Conservation (phyloP, 2,113 vertebrate species). For the Mola mola region DNA sequence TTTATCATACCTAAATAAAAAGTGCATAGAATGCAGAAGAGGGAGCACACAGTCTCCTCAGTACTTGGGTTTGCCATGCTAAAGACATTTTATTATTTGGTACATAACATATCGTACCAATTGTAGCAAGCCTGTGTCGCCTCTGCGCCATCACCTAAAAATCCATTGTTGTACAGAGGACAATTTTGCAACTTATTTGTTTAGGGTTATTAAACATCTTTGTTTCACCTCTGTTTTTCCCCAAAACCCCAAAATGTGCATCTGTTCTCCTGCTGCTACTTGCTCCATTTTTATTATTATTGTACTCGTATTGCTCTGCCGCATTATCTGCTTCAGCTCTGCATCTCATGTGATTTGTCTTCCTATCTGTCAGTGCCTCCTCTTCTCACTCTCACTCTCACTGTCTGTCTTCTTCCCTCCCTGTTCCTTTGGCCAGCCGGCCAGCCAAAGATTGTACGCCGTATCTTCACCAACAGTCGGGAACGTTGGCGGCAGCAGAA, state of each 20-base stretch:
- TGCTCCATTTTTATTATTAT: slow-evolving; percentile 19
- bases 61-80: slow-evolving; percentile 13
- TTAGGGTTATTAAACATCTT: slow-evolving; percentile 5
- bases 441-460: slow-evolving; percentile 92
- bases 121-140: neutral
- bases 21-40: slow-evolving; percentile 19
- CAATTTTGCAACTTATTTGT: slow-evolving; percentile 21
- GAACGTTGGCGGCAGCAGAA: slow-evolving; percentile 97
- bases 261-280: slow-evolving; percentile 9
- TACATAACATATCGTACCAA: neutral
- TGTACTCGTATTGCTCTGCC: slow-evolving; percentile 9
- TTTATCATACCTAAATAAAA: slow-evolving; percentile 57
- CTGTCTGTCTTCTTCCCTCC: slow-evolving; percentile 36
- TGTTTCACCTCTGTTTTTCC: neutral
- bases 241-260: slow-evolving; percentile 1
- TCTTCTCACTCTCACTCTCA: slow-evolving; percentile 66
- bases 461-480: slow-evolving; percentile 95
- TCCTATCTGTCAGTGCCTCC: neutral
- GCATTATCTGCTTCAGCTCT: slow-evolving; percentile 22
- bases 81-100: slow-evolving; percentile 10
- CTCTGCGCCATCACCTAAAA: slow-evolving; percentile 22
- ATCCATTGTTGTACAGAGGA: slow-evolving; percentile 18
- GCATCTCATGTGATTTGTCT: slow-evolving; percentile 13
- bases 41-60: neutral
- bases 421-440: slow-evolving; percentile 77